Conservation (phyloP, 2,888 invertebrate genomes). For the Drosophila vallismaia region DNA sequence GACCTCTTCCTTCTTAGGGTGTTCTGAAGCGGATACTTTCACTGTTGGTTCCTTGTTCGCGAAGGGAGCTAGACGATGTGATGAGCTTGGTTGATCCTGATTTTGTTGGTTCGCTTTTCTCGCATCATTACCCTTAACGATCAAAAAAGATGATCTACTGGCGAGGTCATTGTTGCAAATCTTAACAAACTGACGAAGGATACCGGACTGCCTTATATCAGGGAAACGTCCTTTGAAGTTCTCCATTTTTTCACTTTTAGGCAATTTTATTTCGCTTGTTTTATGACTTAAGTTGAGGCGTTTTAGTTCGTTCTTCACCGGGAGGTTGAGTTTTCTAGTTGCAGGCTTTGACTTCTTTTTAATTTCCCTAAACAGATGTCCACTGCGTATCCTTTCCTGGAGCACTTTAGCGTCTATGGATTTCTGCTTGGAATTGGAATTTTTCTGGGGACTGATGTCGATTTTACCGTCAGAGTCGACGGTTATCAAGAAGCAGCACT, state of each 20-base stretch:
- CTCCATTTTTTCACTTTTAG: constrained; percentile 4
- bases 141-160: constrained; percentile 61
- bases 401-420: no score
- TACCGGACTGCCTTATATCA: constrained; percentile 3
- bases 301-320: neutral
- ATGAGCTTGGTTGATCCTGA: constrained; percentile 9
- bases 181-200: constrained; percentile 33
- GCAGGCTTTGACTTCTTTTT: neutral
- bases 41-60: no score
- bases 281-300: neutral
- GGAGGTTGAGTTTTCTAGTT: neutral
- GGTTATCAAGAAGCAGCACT: constrained; percentile 49
- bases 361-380: neutral
- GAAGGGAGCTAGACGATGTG: constrained; percentile 15
- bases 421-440: neutral
- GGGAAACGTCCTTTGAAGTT: constrained; percentile 12
- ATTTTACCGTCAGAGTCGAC: constrained; percentile 47
- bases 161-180: constrained; percentile 38
- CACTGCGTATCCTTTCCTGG: neutral
- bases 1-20: neutral
- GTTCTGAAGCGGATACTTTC: neutral
- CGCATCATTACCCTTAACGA: constrained; percentile 45
- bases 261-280: neutral
- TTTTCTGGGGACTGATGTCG: constrained; percentile 39
- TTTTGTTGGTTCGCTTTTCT: constrained; percentile 31